Evolutionary conservation across 1,140 invertebrate genomes (phyloP), one percentile per base, ranked within the genome.

Genomic region (Artemia franciscana): DNA sequence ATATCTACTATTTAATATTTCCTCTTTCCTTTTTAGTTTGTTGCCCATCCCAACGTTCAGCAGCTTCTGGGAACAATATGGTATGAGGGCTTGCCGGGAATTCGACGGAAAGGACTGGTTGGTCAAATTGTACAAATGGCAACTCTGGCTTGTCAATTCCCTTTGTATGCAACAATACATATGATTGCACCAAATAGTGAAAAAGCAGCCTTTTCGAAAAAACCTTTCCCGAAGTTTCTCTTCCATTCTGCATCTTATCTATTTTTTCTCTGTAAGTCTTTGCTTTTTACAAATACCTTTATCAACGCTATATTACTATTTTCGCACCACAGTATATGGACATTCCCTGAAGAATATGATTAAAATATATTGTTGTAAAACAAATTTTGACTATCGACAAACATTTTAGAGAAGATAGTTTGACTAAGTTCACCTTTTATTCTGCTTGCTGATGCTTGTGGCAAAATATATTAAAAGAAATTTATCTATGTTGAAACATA

Each of bases 171-270:
- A 68, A 74, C 83, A 15, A 82, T 86, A 57, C 91, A 91, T 71
- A 86, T 93, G 78, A 67, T 91, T n/a, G 78, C 82, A 0, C 88
- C 88, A 0, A 81, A 82, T 5, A 88, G 85, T 0, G 77, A 83
- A 63, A 83, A 85, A 69, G 89, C 85, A 21, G 73, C 79, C 62
- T 86, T 88, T 67, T 84, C 92, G 80, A 87, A 86, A 71, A 90
- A 90, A 69, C 90, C 91, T 0, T 93, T 93, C 71, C 87, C 93
- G 68, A 93, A 93, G 72, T 95, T 95, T 72, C 88, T 94, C 66
- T 86, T 82, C 68, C 87, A 93, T 70, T 91, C 88, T 4, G 81
- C 85, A 3, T 90, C 88, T 2, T 94, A 93, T 71, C 84, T 85
- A 65, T 82, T 88, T 66, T 92, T 93, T 73, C 76, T 93, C n/a